Base-by-base conservation (phyloP, 1,140 invertebrate species). In the Leptinotarsa texana region DNA sequence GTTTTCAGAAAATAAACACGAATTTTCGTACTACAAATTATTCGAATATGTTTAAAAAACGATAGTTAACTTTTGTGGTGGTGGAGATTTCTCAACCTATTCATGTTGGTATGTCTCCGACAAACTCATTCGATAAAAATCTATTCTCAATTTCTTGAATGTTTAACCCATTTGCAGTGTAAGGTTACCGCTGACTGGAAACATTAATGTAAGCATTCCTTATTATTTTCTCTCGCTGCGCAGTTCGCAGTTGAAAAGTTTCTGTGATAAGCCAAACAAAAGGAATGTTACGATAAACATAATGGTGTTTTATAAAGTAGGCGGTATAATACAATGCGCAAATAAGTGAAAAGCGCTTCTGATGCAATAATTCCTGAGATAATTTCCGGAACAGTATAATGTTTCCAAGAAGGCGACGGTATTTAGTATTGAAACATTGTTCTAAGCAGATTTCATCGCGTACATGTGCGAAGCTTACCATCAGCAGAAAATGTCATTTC, bases 221-320 rank as follows among this genome's bases (percentile, higher is more conserved):
- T 42, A 42, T 42, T 42, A 42, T 42, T 42, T 42, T 42, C 33
- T 11, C 33, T 42, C 33, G 33, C 8, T 42, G 33, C 8, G 33
- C 33, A 11, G 33, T n/a, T n/a, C 51, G 13, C 51, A 18, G n/a
- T 18, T 17, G 15, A 18, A 57, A 57, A 57, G 51, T 57, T 57
- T 18, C 51, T 18, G 51, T 57, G 51, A 57, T 57, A 57, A 57
- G 51, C 51, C 51, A 57, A 18, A 57, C 51, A 57, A 57, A 57
- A 57, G 51, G 51, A 57, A 57, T 18, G 51, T 57, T 57, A 57
- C 15, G 51, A 57, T 15, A 57, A 57, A 57, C 51, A 57, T 57
- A 57, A 57, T 57, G 51, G n/a, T 15, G n/a, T 57, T 57, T 57
- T 57, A 18, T 57, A 15, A 57, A 57, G 51, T 57, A 18, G 51